Conservation (phyloP, 1,140 invertebrate species). For the Hermatobates lingyangjiaoensis region DNA sequence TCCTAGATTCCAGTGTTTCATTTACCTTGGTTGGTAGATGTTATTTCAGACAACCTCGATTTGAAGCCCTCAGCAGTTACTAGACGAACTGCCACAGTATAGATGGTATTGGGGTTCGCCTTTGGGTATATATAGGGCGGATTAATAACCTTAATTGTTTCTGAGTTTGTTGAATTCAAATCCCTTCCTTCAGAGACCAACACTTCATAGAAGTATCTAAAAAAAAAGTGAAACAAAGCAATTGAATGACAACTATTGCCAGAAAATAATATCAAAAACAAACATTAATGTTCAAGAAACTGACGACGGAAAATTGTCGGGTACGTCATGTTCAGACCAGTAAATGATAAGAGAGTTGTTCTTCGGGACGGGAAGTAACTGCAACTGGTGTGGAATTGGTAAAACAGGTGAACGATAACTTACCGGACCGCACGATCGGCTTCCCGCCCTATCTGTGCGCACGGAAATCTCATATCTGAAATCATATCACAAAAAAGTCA, state of each 20-base stretch:
- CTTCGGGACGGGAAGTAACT: constrained; percentile 19
- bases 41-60: constrained; percentile 38
- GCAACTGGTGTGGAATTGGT: constrained; percentile 40
- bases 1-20: too few relatives aligned
- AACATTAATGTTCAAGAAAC: too few relatives aligned
- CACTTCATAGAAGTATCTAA: constrained; percentile 40
- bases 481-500: too few relatives aligned
- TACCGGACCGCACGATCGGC: constrained; percentile 15
- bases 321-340: neutral
- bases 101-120: constrained; percentile 27
- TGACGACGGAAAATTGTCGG: too few relatives aligned
- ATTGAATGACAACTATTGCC: too few relatives aligned
- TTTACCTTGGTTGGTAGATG: too few relatives aligned
- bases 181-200: constrained; percentile 34
- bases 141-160: constrained; percentile 25
- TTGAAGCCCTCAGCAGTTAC: constrained; percentile 40
- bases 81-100: constrained; percentile 42
- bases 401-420: constrained; percentile 34
- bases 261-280: too few relatives aligned
- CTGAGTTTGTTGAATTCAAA: constrained; percentile 31
- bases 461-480: constrained; percentile 4
- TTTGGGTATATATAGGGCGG: constrained; percentile 37
- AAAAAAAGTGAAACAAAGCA: constrained; percentile 13
- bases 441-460: neutral
- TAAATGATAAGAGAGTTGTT: neutral